Conservation (phyloP, 2,888 invertebrate genomes). For the Sarcophaga carnaria region DNA sequence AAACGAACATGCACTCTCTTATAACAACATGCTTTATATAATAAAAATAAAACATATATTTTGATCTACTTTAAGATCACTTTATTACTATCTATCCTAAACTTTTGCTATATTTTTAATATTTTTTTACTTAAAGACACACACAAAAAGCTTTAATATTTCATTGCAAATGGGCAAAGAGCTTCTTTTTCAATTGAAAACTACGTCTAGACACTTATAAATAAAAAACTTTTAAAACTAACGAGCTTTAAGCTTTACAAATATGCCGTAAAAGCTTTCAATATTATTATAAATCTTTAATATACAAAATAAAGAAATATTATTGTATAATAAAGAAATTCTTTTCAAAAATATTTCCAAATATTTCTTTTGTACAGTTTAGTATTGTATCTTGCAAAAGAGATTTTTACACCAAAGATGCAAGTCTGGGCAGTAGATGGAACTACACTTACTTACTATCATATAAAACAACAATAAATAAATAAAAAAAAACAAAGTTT, state of each 20-base stretch:
- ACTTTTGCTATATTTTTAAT: background rate
- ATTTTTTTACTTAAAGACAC: constrained; percentile 43
- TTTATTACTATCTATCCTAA: background rate
- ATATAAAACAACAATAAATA: background rate
- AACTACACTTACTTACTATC: constrained; percentile 73
- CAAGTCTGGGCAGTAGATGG: constrained; percentile 82
- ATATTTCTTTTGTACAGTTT: constrained; percentile 16
- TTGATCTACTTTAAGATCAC: constrained; percentile 3
- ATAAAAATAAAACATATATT: constrained; percentile 38
- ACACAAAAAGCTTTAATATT: constrained; percentile 59
- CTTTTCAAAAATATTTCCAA: background rate
- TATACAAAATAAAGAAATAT: constrained; percentile 70
- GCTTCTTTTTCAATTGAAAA: constrained; percentile 23
- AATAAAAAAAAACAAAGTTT: constrained; percentile 8
- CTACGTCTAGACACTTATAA: constrained; percentile 40
- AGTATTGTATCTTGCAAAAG: constrained; percentile 58
- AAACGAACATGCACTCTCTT: constrained; percentile 38
- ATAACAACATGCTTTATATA: constrained; percentile 10
- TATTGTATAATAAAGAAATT: constrained; percentile 73
- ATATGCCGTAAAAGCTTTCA: constrained; percentile 41
- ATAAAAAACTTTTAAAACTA: constrained; percentile 19
- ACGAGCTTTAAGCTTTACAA: constrained; percentile 51
- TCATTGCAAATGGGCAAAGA: constrained; percentile 40
- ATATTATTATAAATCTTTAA: constrained; percentile 71
- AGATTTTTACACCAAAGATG: constrained; percentile 75